Evolutionary conservation across 2,888 invertebrate genomes (phyloP).

Genomic region (Malthinus seriepunctatus): DNA sequence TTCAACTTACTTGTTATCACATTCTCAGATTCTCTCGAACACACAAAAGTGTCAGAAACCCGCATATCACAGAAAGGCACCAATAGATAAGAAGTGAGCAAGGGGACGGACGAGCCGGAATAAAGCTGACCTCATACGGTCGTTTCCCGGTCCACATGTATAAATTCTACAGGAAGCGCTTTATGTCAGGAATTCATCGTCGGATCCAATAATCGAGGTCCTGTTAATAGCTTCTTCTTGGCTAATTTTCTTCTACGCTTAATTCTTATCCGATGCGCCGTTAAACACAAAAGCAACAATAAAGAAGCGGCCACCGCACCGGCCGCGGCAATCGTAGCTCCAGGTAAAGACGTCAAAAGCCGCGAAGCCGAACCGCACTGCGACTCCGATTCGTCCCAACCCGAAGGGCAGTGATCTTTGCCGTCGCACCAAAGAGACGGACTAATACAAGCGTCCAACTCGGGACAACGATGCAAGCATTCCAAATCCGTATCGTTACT

Average conservation of each 20-base stretch:
- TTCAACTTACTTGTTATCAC: slow-evolving; percentile 21
- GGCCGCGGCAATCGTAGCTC: slow-evolving; percentile 62
- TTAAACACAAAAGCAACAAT: slow-evolving; percentile 62
- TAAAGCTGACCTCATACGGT: slow-evolving; percentile 72
- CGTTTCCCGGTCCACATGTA: slow-evolving; percentile 91
- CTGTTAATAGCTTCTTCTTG: slow-evolving; percentile 57
- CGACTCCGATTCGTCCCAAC: slow-evolving; percentile 72
- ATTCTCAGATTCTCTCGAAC: slow-evolving; percentile 23
- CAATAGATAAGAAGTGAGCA: slow-evolving; percentile 54
- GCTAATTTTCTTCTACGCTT: slow-evolving; percentile 58
- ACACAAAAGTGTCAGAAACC: slow-evolving; percentile 31
- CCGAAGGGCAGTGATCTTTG: slow-evolving; percentile 66
- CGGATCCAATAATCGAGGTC: slow-evolving; percentile 67
- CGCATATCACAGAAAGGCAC: slow-evolving; percentile 51
- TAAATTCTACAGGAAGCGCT: slow-evolving; percentile 89
- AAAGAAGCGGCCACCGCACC: slow-evolving; percentile 62
- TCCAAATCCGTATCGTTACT: slow-evolving; percentile 61
- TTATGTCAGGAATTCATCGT: slow-evolving; percentile 83
- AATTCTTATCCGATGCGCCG: slow-evolving; percentile 61
- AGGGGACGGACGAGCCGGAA: slow-evolving; percentile 51
- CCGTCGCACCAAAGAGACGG: slow-evolving; percentile 77
- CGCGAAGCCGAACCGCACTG: slow-evolving; percentile 64
- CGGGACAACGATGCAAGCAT: slow-evolving; percentile 68
- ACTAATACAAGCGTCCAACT: slow-evolving; percentile 78
- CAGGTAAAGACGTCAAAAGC: slow-evolving; percentile 58